Percentiles rank a stretch among this genome's conserved stretches.
Evolutionary conservation across 2,888 invertebrate species (phyloP).

Genomic region (Automeris io): DNA sequence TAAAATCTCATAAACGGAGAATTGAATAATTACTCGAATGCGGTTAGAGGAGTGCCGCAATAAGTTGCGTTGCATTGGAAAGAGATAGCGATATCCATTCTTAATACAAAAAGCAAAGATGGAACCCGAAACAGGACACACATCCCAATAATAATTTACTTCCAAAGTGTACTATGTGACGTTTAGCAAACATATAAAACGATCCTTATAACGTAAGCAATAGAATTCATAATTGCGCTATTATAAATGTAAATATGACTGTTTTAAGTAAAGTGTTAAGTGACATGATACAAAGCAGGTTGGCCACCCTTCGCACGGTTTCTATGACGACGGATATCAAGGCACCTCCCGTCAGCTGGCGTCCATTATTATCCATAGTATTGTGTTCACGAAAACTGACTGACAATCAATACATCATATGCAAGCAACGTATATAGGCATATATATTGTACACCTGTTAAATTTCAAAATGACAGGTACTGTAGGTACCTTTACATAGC

Average conservation of each 20-base stretch:
- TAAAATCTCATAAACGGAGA: slow-evolving; percentile 68
- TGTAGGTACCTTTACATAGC: too few relatives aligned
- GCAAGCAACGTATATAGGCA: too few relatives aligned
- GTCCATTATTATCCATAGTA: slow-evolving; percentile 62
- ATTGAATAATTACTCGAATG: slow-evolving; percentile 64
- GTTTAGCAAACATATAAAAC: slow-evolving; percentile 44
- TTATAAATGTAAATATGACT: neutral
- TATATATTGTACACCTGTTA: too few relatives aligned
- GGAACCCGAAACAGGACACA: slow-evolving; percentile 72
- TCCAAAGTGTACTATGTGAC: slow-evolving; percentile 50
- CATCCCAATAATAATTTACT: slow-evolving; percentile 55
- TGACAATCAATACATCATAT: slow-evolving; percentile 37
- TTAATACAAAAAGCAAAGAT: slow-evolving; percentile 77
- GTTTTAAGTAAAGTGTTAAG: neutral
- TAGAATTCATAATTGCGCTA: slow-evolving; percentile 53
- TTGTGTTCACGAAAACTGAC: slow-evolving; percentile 55
- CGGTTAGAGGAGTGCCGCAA: slow-evolving; percentile 43
- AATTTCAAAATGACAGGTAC: too few relatives aligned
- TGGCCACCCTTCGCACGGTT: slow-evolving; percentile 70
- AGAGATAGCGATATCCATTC: slow-evolving; percentile 54
- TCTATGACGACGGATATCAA: slow-evolving; percentile 65
- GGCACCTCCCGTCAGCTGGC: slow-evolving; percentile 76
- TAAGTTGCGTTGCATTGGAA: slow-evolving; percentile 31
- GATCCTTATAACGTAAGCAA: slow-evolving; percentile 44
- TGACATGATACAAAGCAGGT: slow-evolving; percentile 59